Base-by-base conservation (phyloP, 1,140 invertebrate genomes). In the Phortica variegata region DNA sequence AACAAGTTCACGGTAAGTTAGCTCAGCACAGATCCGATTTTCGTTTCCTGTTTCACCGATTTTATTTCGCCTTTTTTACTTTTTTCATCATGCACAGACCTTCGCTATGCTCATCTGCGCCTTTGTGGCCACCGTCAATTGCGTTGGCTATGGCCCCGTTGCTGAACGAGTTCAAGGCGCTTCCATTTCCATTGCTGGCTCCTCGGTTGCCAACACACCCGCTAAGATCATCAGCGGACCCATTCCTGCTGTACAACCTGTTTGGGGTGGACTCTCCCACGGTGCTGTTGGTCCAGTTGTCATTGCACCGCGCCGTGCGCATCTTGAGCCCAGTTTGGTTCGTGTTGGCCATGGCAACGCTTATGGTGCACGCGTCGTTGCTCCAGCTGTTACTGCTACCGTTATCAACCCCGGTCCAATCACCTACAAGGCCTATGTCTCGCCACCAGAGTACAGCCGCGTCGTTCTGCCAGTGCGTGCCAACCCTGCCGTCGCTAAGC, bases 1-100 rank as follows among this genome's bases (percentile, higher is more conserved):
- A 66, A 66, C 63, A 62, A 60, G 44, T 66, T 66, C 60, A 54
- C 63, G 55, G 62, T 66, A 66, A 66, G 62, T 65, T 54, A 12
- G 34, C 5, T 34, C 10, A 34, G 7, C 55, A 43, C 43, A 39
- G 26, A 29, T 47, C 47, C 52, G 43, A 47, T 32, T 46, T 52
- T 49, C 37, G 13, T 31, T 51, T 49, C 49, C 42, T 17, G 37
- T 51, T 34, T 19, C 6, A 13, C 44, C 33, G n/a, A 38, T 37
- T 38, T 40, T 9, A 1, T 3, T 19, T 13, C 23, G 33, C 7
- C 9, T 3, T 34, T 37, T 6, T 29, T 19, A 37, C 13, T 23
- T 15, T 12, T 1, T 29, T n/a, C n/a, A 12, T 29, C 26, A 29
- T 7, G 10, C 7, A 44, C 10, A 66, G 62, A 57, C 63, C 49